These are phyloP conservation scores for Sepiola atlantica DNA, from an alignment of 2,888 invertebrate species.

Conservation along the genomic window DNA sequence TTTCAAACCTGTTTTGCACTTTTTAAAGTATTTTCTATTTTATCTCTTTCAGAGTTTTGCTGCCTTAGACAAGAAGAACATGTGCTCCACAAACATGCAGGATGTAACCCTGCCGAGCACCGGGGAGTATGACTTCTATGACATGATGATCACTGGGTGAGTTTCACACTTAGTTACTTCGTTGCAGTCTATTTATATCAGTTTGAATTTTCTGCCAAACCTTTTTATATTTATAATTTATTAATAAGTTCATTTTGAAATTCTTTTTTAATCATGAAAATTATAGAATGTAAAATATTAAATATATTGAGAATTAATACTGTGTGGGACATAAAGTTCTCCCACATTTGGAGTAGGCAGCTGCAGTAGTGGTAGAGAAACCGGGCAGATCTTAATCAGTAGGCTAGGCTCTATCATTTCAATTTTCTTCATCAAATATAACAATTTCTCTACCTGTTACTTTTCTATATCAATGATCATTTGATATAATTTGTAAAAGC, in stretches of 20 bases:
- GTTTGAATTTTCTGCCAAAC: neutral
- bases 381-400: no score
- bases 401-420: neutral
- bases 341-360: no score
- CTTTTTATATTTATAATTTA: neutral
- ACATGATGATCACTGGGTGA: conserved; percentile 43
- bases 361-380: no score
- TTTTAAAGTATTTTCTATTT: neutral
- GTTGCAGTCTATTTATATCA: neutral
- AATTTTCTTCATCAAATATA: neutral
- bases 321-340: no score
- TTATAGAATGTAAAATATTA: neutral
- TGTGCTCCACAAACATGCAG: conserved; percentile 15
- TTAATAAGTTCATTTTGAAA: neutral
- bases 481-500: no score
- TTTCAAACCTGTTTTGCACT: neutral
- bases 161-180: neutral
- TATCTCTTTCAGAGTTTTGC: conserved; percentile 1
- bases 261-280: no score
- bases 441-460: no score
- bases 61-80: conserved; percentile 37
- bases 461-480: no score
- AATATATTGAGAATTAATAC: neutral
- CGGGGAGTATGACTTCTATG: conserved; percentile 42
- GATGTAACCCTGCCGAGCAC: conserved; percentile 39